Evolutionary conservation across 2,888 invertebrate species (phyloP).

Genomic region (Empis stercorea): DNA sequence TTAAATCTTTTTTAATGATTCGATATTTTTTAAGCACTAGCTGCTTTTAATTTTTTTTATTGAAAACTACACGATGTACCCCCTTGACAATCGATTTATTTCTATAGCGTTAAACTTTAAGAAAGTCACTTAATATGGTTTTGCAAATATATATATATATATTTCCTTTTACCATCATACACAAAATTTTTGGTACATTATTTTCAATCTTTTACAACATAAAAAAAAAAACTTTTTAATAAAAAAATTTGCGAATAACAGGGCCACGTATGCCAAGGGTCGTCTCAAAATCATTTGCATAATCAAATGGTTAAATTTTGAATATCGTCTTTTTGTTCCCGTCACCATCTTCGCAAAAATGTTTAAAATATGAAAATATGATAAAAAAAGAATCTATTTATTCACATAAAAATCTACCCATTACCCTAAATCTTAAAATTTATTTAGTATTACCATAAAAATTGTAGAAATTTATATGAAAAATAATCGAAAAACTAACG

Average conservation of each 20-base stretch:
- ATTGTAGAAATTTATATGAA: too few relatives aligned
- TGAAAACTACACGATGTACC: too few relatives aligned
- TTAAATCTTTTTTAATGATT: too few relatives aligned
- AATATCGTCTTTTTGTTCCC: constrained; percentile 20
- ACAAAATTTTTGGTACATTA: too few relatives aligned
- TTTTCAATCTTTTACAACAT: not conserved
- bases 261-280: constrained; percentile 34
- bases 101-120: too few relatives aligned
- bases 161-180: not conserved
- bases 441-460: not conserved
- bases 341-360: constrained; percentile 13
- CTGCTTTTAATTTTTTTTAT: too few relatives aligned
- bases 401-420: not conserved
- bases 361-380: constrained; percentile 10
- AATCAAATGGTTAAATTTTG: constrained; percentile 37
- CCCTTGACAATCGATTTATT: too few relatives aligned
- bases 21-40: too few relatives aligned
- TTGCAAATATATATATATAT: not conserved
- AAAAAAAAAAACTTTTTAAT: constrained; percentile 1
- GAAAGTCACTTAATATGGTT: not conserved
- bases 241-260: constrained; percentile 6
- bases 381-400: constrained; percentile 8
- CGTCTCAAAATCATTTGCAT: constrained; percentile 35
- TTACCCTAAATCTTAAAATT: too few relatives aligned
- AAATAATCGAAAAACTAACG: not conserved